Evolutionary conservation across 2,888 invertebrate species (phyloP), one percentile per base, ranked within the genome.

Genomic region (Tetramorium bicarinatum): DNA sequence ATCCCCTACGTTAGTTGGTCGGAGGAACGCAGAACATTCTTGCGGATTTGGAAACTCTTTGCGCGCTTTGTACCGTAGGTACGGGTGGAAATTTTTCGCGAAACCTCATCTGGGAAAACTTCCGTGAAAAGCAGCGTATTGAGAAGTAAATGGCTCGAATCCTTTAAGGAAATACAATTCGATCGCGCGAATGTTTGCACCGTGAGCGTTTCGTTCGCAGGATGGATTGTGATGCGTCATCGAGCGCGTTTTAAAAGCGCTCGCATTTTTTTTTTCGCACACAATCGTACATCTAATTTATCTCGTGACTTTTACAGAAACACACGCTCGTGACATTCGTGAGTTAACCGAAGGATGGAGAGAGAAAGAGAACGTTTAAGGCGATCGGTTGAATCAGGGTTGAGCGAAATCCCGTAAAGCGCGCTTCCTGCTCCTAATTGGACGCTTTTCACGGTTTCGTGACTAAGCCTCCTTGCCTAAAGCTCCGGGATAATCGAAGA

Each of bases 381-480:
- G 91, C 87, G 87, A 89, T 85, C 86, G 87, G 29, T 89, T 91
- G 89, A 91, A 92, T 92, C 90, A 88, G 91, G 88, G 85, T 87
- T 85, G 85, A 83, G 83, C 69, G 77, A 83, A 79, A 72, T 69
- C 38, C 56, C 69, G 81, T 67, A 82, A 85, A 79, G 47, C 82
- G 87, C 84, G 84, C 85, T 91, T 92, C 91, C 92, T 91, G 88
- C 84, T 90, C 79, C 89, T 93, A 92, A 93, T 92, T 92, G 91
- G 89, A 90, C 83, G 80, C 75, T 91, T 91, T 91, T 91, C 88
- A 89, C 84, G 88, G 89, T 87, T 91, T 83, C 84, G 87, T 92
- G 92, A 92, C 91, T 92, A 91, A 91, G 79, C 87, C 82, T 75
- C n/a, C 56, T 52, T 75, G 81, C 67, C 82, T 84, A 87, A 90